phyloP scores from a whole-genome alignment of 2,797 vertebrate genomes.

The Lycodopsis pacificus region DNA sequence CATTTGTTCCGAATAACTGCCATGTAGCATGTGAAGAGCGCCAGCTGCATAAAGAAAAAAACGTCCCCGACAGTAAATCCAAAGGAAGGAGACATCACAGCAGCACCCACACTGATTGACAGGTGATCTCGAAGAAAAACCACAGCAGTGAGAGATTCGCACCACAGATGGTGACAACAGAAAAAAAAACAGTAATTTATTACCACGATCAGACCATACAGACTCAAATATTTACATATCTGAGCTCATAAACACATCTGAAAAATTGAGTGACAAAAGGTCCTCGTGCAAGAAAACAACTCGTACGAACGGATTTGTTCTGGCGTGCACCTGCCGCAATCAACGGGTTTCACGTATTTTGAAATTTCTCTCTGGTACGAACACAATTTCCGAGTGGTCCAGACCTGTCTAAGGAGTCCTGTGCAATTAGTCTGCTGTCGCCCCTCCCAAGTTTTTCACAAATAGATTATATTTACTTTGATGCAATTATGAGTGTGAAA shows the following conservation, averaged over 20 bases:
- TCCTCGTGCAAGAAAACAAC: neutral
- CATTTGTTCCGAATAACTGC: slow-evolving; percentile 7
- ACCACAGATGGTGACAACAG: slow-evolving; percentile 71
- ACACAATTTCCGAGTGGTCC: no score
- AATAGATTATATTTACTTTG: neutral
- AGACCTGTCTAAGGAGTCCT: no score
- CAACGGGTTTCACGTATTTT: neutral
- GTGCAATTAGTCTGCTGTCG: no score
- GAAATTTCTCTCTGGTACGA: no score
- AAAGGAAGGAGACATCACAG: slow-evolving; percentile 11
- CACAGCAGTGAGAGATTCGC: slow-evolving; percentile 49
- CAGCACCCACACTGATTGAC: slow-evolving; percentile 62
- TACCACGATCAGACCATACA: slow-evolving; percentile 4
- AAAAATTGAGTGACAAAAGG: neutral
- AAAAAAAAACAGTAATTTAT: slow-evolving; percentile 25
- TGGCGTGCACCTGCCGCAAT: neutral
- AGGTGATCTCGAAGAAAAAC: slow-evolving; percentile 56
- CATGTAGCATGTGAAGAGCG: neutral
- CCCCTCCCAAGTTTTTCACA: no score
- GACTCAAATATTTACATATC: neutral
- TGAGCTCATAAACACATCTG: slow-evolving; percentile 11
- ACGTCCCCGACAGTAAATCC: slow-evolving; percentile 26
- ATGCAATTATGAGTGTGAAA: no score
- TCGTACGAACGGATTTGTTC: neutral
- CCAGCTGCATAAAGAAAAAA: slow-evolving; percentile 25